Base-by-base conservation (phyloP, 2,888 invertebrate genomes). In the Cosmia trapezina region DNA sequence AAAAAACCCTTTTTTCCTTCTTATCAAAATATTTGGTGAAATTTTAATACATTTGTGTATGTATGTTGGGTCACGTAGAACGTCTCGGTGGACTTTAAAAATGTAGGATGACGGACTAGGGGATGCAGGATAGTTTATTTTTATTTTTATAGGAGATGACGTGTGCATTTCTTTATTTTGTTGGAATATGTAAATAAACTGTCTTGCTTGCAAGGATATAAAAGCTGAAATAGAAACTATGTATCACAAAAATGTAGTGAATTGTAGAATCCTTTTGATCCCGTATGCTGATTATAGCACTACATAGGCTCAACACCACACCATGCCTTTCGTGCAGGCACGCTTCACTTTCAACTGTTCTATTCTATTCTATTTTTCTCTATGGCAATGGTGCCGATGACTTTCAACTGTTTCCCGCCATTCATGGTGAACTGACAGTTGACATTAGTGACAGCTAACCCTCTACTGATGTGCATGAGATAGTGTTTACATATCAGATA, bases 1-100 rank as follows among this genome's bases (percentile, higher is more conserved):
- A 89, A 89, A 88, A 88, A 87, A 84, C 83, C 70, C 62, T 51
- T 77, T 65, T 67, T 70, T 57, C 69, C 59, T 60, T 68, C 76
- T 76, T 76, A 76, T 70, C 75, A 82, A 83, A 81, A 85, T 81
- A 85, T 85, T 70, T 70, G 56, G 47, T 83, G 70, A 80, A 86
- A 78, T 78, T 86, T 86, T 85, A 83, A 85, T 81, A 77, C 37
- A 41, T 77, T 64, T 37, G 53, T 43, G 56, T 68, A 54, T n/a
- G n/a, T 65, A 69, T 47, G 72, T 59, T 61, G 54, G 68, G 71
- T 68, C 81, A 84, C 79, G 81, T 77, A 78, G 49, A 28, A 19
- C 45, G 54, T 53, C 80, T 72, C 65, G 2, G 65, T n/a, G 71
- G 80, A 65, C 8, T 54, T 82, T 73, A 83, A 81, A 81, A 74